phyloP scores from a whole-genome alignment of 2,888 invertebrate genomes.

The Sphaerophoria rueppellii region DNA sequence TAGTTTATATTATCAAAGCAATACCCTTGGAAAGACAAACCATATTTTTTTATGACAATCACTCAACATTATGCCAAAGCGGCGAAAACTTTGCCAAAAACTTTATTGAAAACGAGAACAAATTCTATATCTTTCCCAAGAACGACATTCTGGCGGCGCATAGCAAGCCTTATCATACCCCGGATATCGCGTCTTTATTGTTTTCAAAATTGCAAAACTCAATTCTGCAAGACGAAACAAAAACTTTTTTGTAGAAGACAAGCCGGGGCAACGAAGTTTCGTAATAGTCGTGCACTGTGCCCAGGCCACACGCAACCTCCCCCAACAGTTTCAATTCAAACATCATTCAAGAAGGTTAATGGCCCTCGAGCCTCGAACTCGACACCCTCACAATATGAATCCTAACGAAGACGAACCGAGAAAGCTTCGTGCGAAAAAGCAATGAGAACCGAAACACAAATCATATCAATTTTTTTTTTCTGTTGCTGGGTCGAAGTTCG shows the following conservation, averaged over 20 bases:
- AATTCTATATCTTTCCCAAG: background rate
- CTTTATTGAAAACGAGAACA: background rate
- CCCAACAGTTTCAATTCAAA: constrained; percentile 9
- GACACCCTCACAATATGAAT: constrained; percentile 11
- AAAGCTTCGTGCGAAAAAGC: constrained; percentile 48
- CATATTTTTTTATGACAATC: too few species aligned
- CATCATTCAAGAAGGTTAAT: constrained; percentile 45
- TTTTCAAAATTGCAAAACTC: constrained; percentile 47
- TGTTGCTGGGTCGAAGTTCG: constrained; percentile 7
- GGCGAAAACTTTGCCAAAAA: background rate
- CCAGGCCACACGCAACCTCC: constrained; percentile 33
- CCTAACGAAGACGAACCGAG: background rate
- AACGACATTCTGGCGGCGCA: constrained; percentile 42
- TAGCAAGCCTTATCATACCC: constrained; percentile 25
- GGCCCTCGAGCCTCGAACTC: constrained; percentile 33
- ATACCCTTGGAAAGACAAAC: too few species aligned
- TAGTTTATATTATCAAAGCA: too few species aligned
- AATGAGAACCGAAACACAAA: constrained; percentile 45
- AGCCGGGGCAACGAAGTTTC: too few species aligned
- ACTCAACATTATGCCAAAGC: background rate
- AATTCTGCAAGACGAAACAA: constrained; percentile 26
- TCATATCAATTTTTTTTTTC: constrained; percentile 15
- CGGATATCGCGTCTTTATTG: constrained; percentile 40
- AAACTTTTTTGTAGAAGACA: constrained; percentile 3
- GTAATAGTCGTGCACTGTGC: background rate